Evolutionary conservation across 2,888 invertebrate genomes (phyloP).

Genomic region (Dioctria rufipes): DNA sequence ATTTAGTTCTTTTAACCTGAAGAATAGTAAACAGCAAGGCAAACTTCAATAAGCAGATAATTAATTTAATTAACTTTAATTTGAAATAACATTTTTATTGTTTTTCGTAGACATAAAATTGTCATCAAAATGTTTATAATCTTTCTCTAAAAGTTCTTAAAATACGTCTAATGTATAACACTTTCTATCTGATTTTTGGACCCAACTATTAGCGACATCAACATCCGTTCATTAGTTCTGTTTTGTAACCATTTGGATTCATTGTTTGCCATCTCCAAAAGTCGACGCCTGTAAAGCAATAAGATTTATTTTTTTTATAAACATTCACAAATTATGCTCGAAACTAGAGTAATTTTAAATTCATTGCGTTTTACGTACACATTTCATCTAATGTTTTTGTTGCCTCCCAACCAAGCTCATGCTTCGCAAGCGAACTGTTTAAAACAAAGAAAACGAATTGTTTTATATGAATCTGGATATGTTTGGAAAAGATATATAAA

Average conservation of each 20-base stretch:
- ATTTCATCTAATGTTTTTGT: constrained; percentile 83
- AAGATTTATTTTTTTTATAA: not conserved
- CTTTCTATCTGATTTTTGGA: too few relatives aligned
- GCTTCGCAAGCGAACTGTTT: constrained; percentile 75
- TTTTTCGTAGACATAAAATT: too few relatives aligned
- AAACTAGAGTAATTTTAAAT: not conserved
- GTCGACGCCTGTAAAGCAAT: constrained; percentile 77
- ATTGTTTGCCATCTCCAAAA: constrained; percentile 92
- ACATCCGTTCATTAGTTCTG: constrained; percentile 54
- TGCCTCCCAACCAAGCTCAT: constrained; percentile 88
- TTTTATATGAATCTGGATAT: not conserved
- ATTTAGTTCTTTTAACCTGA: too few relatives aligned
- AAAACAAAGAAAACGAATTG: not conserved
- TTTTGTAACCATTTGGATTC: constrained; percentile 83
- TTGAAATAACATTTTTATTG: too few relatives aligned
- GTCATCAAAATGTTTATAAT: too few relatives aligned
- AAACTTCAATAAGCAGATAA: too few relatives aligned
- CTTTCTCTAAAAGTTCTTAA: too few relatives aligned
- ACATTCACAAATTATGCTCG: not conserved
- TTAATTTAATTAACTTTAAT: too few relatives aligned
- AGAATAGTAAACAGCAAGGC: too few relatives aligned
- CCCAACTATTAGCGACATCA: too few relatives aligned
- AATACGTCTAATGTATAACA: too few relatives aligned
- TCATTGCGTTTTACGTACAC: constrained; percentile 73
- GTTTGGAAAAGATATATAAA: too few relatives aligned